A percentile compares a stretch with the other conserved stretches of the same genome.
phyloP scores from a whole-genome alignment of 2,797 vertebrate species.

The Nannoperca obscura region DNA sequence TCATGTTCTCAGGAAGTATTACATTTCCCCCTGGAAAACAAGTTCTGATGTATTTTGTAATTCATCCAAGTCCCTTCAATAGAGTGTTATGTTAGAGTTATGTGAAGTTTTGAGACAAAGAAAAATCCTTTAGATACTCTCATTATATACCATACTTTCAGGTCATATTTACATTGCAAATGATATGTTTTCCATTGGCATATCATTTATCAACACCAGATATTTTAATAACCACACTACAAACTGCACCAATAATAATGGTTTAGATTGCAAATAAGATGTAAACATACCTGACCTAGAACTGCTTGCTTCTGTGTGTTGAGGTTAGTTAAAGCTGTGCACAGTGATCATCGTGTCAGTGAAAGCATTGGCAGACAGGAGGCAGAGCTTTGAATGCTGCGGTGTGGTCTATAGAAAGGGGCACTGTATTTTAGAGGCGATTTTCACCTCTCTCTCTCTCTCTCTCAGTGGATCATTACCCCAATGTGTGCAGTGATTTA shows the following conservation, averaged over 20 bases:
- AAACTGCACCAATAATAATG: neutral
- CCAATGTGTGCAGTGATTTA: constrained; percentile 73
- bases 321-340: constrained; percentile 25
- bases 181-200: neutral
- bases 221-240: neutral
- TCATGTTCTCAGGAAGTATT: neutral
- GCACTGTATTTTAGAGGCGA: constrained; percentile 47
- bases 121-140: neutral
- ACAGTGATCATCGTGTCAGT: constrained; percentile 47
- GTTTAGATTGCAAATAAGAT: neutral
- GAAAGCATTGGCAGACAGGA: constrained; percentile 41
- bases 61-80: constrained; percentile 7
- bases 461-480: constrained; percentile 67
- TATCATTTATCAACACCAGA: neutral
- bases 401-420: constrained; percentile 49
- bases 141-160: neutral
- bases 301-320: constrained; percentile 2
- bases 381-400: constrained; percentile 35
- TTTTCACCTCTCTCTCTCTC: constrained; percentile 50
- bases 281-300: neutral
- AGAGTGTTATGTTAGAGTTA: neutral
- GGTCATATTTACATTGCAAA: neutral
- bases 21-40: neutral
- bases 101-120: neutral
- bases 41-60: constrained; percentile 14